Evolutionary conservation across 2,888 invertebrate species (phyloP).

Genomic region (Cheilosia vernalis): DNA sequence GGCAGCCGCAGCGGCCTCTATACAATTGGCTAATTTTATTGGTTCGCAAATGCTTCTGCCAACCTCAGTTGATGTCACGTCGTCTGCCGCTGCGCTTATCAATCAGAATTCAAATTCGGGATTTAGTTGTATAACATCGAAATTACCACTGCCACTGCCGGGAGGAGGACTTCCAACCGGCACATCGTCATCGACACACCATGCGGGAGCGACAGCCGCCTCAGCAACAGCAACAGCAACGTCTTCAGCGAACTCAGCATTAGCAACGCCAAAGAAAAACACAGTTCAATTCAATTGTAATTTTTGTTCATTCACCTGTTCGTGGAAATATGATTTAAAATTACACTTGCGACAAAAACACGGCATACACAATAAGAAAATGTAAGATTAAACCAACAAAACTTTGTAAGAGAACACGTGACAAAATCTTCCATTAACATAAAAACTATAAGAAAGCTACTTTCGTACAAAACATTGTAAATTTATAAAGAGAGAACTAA

Average conservation of each 20-base stretch:
- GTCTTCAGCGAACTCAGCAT: constrained; percentile 62
- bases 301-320: constrained; percentile 82
- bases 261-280: constrained; percentile 78
- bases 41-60: constrained; percentile 80
- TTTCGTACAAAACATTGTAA: constrained; percentile 75
- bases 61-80: constrained; percentile 69
- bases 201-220: constrained; percentile 54
- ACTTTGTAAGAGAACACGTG: constrained; percentile 18
- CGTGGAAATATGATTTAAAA: constrained; percentile 83
- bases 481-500: constrained; percentile 31
- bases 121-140: constrained; percentile 64
- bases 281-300: constrained; percentile 82
- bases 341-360: constrained; percentile 83
- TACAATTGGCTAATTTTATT: constrained; percentile 81
- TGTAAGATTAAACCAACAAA: constrained; percentile 78
- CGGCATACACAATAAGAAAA: constrained; percentile 83
- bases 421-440: constrained; percentile 69
- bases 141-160: constrained; percentile 59
- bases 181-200: constrained; percentile 56
- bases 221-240: constrained; percentile 42
- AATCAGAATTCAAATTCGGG: constrained; percentile 55
- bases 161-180: constrained; percentile 33
- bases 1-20: constrained; percentile 79
- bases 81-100: constrained; percentile 41
- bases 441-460: constrained; percentile 79